Conservation (phyloP, 2,113 vertebrate genomes). For the Leucopsar rothschildi region DNA sequence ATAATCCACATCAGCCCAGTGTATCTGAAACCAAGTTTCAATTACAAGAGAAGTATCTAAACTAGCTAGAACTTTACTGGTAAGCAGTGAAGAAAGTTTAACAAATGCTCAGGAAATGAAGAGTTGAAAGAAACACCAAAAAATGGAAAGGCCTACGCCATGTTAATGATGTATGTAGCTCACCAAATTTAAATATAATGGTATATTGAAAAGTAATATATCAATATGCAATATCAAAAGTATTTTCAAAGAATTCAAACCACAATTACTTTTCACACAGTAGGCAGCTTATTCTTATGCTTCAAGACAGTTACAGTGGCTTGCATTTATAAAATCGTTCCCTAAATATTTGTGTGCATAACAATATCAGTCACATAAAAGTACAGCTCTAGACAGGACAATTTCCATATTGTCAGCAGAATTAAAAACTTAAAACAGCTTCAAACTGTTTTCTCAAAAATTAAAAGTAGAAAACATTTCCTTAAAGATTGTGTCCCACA, state of each 20-base stretch:
- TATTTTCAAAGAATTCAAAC: neutral
- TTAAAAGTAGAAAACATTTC: neutral
- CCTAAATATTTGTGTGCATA: neutral
- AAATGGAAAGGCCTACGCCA: neutral
- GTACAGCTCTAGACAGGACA: neutral
- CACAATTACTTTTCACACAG: neutral
- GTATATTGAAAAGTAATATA: neutral
- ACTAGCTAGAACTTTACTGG: neutral
- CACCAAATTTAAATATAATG: neutral
- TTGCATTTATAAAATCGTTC: neutral
- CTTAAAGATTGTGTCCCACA: neutral
- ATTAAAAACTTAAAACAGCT: neutral
- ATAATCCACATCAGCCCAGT: neutral
- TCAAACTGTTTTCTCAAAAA: neutral
- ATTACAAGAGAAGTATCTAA: neutral
- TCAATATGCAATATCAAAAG: neutral
- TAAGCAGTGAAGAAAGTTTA: neutral
- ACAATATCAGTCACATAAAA: neutral
- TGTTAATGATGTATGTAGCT: neutral
- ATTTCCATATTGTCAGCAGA: neutral
- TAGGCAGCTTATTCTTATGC: neutral
- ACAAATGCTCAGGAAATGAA: neutral
- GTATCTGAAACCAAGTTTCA: neutral
- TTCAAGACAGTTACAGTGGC: neutral
- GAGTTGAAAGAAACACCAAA: neutral